phyloP scores from a whole-genome alignment of 2,113 vertebrate genomes.

The Ptyas mucosa region DNA sequence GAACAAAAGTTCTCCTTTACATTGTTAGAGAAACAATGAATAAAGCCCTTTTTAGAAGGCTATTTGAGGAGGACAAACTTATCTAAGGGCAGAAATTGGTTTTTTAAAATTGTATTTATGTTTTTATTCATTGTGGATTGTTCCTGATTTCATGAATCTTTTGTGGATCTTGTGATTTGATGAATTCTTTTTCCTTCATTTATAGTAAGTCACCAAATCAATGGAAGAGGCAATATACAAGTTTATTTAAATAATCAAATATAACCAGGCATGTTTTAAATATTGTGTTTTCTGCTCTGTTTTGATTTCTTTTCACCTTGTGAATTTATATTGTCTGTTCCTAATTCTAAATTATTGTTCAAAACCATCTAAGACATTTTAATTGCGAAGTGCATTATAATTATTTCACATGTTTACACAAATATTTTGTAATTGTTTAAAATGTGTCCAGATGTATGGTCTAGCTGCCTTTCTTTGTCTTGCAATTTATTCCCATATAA shows the following conservation, averaged over 20 bases:
- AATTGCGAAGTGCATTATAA: neutral
- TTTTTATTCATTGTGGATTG: neutral
- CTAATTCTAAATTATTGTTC: neutral
- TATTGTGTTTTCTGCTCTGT: neutral
- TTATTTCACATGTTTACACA: neutral
- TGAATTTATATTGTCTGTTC: neutral
- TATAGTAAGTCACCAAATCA: neutral
- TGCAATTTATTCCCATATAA: neutral
- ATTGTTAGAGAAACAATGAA: neutral
- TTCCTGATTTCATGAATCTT: neutral
- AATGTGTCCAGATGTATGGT: neutral
- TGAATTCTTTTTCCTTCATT: neutral
- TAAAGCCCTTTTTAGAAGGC: neutral
- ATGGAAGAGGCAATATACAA: neutral
- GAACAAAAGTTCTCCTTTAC: neutral
- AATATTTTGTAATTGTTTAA: neutral
- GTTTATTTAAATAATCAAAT: neutral
- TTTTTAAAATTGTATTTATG: neutral
- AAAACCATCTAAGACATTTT: neutral
- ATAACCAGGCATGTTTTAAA: neutral
- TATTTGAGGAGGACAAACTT: neutral
- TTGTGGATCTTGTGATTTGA: neutral
- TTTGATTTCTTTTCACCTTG: neutral
- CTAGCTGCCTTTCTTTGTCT: neutral
- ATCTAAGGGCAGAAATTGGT: neutral